Conservation (phyloP, 2,888 invertebrate species). For the Elegia similella region DNA sequence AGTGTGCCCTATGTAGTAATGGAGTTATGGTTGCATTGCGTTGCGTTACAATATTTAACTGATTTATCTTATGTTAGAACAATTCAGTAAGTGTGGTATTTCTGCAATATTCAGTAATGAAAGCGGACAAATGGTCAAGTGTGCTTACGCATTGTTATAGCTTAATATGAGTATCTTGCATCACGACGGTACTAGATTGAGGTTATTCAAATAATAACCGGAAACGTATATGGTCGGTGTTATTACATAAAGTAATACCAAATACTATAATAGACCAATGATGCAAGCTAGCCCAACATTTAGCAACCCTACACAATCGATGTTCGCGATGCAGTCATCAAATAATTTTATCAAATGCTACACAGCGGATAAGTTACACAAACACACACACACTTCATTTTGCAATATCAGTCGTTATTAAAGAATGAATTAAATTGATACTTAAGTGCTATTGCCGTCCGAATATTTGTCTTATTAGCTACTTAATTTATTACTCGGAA, state of each 20-base stretch:
- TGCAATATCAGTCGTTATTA: not conserved
- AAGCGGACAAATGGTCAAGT: constrained; percentile 17
- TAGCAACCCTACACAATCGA: constrained; percentile 39
- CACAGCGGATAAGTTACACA: not conserved
- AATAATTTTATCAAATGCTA: constrained; percentile 5
- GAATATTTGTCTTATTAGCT: too few species aligned
- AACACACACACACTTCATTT: not conserved
- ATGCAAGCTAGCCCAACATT: constrained; percentile 43
- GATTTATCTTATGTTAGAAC: not conserved
- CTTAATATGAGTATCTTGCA: constrained; percentile 27
- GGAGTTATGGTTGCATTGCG: too few species aligned
- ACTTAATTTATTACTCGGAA: too few species aligned
- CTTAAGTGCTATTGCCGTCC: not conserved
- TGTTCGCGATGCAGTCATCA: constrained; percentile 1
- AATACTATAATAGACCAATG: constrained; percentile 33
- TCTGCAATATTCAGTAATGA: constrained; percentile 18
- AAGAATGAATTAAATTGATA: not conserved
- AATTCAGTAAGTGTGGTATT: not conserved
- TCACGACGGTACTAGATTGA: constrained; percentile 28
- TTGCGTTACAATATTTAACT: too few species aligned
- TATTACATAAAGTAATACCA: constrained; percentile 27
- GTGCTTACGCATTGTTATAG: constrained; percentile 8
- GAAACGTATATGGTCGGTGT: constrained; percentile 26
- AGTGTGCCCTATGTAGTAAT: too few species aligned
- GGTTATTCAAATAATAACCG: constrained; percentile 47